Percentiles rank a stretch among this genome's conserved stretches.
Conservation (phyloP, 2,797 vertebrate genomes). For the Ctenochaetus hawaiiensis region DNA sequence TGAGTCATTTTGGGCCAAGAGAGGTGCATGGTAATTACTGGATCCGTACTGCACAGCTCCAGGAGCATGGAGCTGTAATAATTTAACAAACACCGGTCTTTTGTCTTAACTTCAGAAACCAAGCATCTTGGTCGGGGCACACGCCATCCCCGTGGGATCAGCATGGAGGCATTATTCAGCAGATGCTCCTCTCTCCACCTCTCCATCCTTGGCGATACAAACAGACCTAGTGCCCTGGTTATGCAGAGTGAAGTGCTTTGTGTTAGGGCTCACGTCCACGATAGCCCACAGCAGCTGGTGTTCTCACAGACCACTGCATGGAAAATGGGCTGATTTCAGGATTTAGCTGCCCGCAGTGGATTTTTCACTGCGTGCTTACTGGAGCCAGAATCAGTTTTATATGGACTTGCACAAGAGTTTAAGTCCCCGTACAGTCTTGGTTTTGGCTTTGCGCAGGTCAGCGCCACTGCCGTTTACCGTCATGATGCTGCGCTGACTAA, state of each 20-base stretch:
- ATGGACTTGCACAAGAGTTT: conserved; percentile 64
- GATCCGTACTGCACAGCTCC: conserved; percentile 40
- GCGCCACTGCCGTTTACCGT: conserved; percentile 13
- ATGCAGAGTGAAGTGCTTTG: conserved; percentile 73
- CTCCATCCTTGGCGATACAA: conserved; percentile 37
- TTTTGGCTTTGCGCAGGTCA: conserved; percentile 18
- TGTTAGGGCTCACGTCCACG: conserved; percentile 73
- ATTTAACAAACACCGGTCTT: conserved; percentile 65
- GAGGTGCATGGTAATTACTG: conserved; percentile 55
- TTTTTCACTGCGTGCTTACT: conserved; percentile 70
- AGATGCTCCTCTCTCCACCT: conserved; percentile 34
- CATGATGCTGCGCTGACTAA: conserved; percentile 34
- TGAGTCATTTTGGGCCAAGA: conserved; percentile 54
- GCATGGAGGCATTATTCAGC: conserved; percentile 35
- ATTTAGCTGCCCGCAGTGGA: conserved; percentile 83
- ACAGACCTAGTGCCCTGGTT: conserved; percentile 57
- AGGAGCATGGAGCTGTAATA: conserved; percentile 44
- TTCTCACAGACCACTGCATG: conserved; percentile 87
- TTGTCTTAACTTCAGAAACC: conserved; percentile 69
- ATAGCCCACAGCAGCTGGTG: conserved; percentile 83
- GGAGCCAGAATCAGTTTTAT: conserved; percentile 72
- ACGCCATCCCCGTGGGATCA: conserved; percentile 22
- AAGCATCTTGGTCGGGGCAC: conserved; percentile 67
- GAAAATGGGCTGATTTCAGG: conserved; percentile 83
- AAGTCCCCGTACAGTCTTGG: conserved; percentile 22